These are phyloP conservation scores for Gasteruption jaculator DNA, from an alignment of 2,888 invertebrate species.

Conservation along the genomic window DNA sequence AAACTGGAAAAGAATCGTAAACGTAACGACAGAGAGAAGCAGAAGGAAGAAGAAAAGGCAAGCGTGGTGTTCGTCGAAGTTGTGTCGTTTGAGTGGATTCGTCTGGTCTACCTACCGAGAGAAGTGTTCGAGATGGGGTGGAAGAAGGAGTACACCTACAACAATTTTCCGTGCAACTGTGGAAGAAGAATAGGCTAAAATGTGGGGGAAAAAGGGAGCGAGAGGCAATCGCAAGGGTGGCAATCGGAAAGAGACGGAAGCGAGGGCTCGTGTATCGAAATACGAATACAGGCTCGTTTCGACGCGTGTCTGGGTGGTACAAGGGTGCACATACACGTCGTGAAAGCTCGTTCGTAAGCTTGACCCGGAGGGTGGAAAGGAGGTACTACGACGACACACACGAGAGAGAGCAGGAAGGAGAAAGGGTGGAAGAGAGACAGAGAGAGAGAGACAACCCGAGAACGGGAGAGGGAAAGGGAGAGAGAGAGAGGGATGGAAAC, in stretches of 20 bases:
- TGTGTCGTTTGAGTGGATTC: no score
- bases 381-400: neutral
- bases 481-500: constrained; percentile 2
- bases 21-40: no score
- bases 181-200: constrained; percentile 19
- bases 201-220: constrained; percentile 5
- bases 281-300: neutral
- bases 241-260: neutral
- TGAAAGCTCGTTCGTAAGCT: no score
- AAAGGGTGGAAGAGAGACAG: constrained; percentile 7
- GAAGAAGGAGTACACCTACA: no score
- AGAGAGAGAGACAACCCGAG: constrained; percentile 11
- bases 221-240: neutral
- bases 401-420: constrained; percentile 13
- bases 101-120: no score
- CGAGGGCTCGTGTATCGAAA: constrained; percentile 4
- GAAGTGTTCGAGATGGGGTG: no score
- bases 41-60: no score
- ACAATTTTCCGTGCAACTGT: no score
- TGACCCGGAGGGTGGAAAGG: constrained; percentile 28
- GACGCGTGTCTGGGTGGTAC: constrained; percentile 11
- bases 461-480: constrained; percentile 7
- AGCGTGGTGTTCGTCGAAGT: no score
- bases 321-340: no score
- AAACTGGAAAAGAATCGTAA: no score